Conservation (phyloP, 2,797 vertebrate species). For the Smutsia temminckii region DNA sequence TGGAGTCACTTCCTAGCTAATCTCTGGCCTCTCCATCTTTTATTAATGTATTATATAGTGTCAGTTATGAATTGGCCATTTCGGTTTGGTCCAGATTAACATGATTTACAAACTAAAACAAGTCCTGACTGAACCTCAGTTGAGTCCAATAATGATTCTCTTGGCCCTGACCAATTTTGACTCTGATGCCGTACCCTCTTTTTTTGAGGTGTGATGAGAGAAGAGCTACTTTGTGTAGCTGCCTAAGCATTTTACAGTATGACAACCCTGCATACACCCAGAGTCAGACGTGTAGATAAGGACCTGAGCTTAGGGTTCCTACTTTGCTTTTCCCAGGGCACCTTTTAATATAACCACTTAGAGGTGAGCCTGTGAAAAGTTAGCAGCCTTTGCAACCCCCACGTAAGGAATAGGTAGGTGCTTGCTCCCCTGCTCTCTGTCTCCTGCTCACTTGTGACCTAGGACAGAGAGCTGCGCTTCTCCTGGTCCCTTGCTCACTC, state of each 20-base stretch:
- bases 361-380: neutral
- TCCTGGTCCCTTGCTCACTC: neutral
- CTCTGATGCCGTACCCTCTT: neutral
- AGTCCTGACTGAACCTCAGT: neutral
- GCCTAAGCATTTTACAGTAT: neutral
- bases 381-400: neutral
- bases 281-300: neutral
- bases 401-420: too few species aligned
- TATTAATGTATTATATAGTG: neutral
- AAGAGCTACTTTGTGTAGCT: neutral
- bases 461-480: neutral
- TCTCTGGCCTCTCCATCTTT: neutral
- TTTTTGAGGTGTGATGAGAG: neutral
- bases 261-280: neutral
- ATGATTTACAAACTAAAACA: constrained; percentile 15
- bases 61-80: neutral
- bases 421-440: neutral
- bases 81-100: neutral
- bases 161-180: constrained; percentile 16
- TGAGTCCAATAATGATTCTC: neutral
- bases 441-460: neutral
- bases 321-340: neutral
- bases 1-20: neutral
- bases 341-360: neutral
- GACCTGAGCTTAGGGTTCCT: neutral